A percentile compares a stretch with the other conserved stretches of the same genome.
Conservation (phyloP, 2,888 invertebrate genomes). For the Syrphus vitripennis region DNA sequence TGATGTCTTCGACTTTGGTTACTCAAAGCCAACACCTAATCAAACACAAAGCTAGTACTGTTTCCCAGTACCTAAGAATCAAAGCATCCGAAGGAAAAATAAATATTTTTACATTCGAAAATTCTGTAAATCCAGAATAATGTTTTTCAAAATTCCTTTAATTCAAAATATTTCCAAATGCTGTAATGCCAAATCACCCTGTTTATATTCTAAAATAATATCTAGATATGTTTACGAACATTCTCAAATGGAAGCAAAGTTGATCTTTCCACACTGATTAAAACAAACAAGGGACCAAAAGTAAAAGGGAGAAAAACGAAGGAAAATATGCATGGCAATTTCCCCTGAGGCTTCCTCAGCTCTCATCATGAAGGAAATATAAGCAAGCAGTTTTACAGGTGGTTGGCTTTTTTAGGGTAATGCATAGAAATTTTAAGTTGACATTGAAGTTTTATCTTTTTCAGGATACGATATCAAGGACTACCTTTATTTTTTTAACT, state of each 20-base stretch:
- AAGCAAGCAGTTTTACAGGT: conserved; percentile 17
- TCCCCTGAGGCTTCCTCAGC: conserved; percentile 8
- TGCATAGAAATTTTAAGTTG: conserved; percentile 8
- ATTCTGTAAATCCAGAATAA: too few species aligned
- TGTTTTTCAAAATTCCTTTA: too few species aligned
- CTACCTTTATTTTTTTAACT: background rate
- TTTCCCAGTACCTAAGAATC: too few species aligned
- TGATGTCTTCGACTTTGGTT: too few species aligned
- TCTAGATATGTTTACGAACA: background rate
- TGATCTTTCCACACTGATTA: background rate
- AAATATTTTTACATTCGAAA: too few species aligned
- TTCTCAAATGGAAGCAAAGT: conserved; percentile 17
- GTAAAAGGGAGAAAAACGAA: background rate
- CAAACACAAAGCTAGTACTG: too few species aligned
- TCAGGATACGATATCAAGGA: background rate
- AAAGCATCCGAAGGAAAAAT: too few species aligned
- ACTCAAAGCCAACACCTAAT: too few species aligned
- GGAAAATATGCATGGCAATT: background rate
- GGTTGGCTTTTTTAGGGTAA: background rate
- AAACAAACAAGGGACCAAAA: background rate
- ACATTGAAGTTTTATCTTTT: background rate
- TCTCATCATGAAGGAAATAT: conserved; percentile 29
- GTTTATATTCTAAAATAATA: background rate
- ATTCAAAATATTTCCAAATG: too few species aligned
- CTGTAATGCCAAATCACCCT: background rate